Conservation (phyloP, 2,888 invertebrate genomes). For the Meandrusa payeni region DNA sequence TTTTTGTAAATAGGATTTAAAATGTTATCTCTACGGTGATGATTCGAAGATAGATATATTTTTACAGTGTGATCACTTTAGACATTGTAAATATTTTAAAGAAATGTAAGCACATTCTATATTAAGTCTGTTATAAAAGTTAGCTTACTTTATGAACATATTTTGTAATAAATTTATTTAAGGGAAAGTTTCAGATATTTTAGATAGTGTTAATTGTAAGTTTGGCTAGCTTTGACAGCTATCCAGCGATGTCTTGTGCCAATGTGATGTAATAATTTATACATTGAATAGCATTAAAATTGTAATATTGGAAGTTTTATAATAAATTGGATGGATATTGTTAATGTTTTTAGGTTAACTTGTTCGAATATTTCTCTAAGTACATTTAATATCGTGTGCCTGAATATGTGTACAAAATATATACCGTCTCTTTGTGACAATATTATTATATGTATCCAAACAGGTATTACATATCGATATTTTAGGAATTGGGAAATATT, state of each 20-base stretch:
- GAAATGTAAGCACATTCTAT: slow-evolving; percentile 13
- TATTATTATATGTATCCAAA: too few species aligned
- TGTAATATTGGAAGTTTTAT: neutral
- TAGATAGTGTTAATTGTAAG: slow-evolving; percentile 10
- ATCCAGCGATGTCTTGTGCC: slow-evolving; percentile 5
- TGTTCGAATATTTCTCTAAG: too few species aligned
- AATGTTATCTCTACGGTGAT: slow-evolving; percentile 30
- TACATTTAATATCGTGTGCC: too few species aligned
- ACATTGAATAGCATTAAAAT: neutral
- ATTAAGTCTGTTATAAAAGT: slow-evolving; percentile 20
- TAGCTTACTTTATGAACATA: slow-evolving; percentile 6
- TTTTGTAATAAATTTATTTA: slow-evolving; percentile 22
- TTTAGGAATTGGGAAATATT: too few species aligned
- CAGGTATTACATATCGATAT: too few species aligned
- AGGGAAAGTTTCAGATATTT: slow-evolving; percentile 17
- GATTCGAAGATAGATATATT: slow-evolving; percentile 34
- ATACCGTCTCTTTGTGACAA: too few species aligned
- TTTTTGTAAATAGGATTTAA: slow-evolving; percentile 30
- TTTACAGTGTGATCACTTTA: slow-evolving; percentile 35
- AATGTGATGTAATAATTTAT: slow-evolving; percentile 12
- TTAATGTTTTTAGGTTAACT: neutral
- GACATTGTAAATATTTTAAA: slow-evolving; percentile 17
- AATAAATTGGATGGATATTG: neutral
- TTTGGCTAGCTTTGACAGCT: slow-evolving; percentile 10
- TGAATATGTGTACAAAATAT: too few species aligned